A percentile compares a stretch with the other conserved stretches of the same genome.
Evolutionary conservation across 2,797 vertebrate species (phyloP).

Genomic region (Morus bassanus): DNA sequence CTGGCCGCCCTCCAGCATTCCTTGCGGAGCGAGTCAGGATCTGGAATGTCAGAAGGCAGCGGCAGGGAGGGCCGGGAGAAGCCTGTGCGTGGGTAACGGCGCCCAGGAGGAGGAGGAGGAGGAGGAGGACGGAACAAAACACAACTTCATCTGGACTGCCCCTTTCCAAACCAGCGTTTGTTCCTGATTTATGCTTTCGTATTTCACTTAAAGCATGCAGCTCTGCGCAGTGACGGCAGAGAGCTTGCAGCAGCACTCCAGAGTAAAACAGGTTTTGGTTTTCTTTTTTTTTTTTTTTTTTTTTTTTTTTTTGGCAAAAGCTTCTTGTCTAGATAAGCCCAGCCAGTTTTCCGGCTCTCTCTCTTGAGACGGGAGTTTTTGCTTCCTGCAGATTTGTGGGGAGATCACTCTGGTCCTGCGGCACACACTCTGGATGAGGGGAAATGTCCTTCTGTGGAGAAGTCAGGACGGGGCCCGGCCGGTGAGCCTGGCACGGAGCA

Average conservation of each 20-base stretch:
- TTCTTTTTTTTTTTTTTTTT: background rate
- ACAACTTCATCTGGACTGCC: conserved; percentile 69
- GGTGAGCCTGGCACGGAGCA: conserved; percentile 29
- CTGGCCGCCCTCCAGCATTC: conserved; percentile 81
- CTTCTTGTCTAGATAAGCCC: background rate
- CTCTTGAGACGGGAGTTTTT: background rate
- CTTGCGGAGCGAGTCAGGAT: conserved; percentile 74
- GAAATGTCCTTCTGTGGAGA: conserved; percentile 34
- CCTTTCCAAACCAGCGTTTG: conserved; percentile 56
- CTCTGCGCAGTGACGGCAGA: background rate
- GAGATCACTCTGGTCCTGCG: background rate
- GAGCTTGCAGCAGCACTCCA: background rate
- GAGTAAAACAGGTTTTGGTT: background rate
- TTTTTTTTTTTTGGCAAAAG: background rate
- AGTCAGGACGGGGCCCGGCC: background rate
- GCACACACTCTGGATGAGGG: background rate
- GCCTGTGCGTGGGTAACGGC: conserved; percentile 61
- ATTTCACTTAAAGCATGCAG: conserved; percentile 11
- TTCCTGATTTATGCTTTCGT: conserved; percentile 67
- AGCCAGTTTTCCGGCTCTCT: background rate
- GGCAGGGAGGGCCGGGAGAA: conserved; percentile 65
- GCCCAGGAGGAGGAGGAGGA: conserved; percentile 32
- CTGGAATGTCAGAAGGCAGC: conserved; percentile 78
- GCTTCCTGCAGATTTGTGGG: background rate
- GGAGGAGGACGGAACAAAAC: conserved; percentile 69